Base-by-base conservation (phyloP, 2,797 vertebrate species). In the Carduelis carduelis region DNA sequence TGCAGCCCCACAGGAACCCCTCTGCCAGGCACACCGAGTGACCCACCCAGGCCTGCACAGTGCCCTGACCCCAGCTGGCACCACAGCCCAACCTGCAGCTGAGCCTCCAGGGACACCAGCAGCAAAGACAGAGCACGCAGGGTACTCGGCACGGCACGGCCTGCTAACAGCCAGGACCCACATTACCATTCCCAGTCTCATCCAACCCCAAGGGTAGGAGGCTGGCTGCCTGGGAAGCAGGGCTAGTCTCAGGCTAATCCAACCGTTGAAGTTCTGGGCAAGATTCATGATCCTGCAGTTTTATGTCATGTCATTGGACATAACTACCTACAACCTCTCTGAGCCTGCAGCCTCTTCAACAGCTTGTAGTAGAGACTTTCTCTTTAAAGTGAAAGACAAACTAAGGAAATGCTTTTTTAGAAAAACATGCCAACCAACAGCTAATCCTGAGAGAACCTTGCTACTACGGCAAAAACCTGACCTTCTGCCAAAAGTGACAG, bases 141-240 rank as follows among this genome's bases (percentile, higher is more conserved):
- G 30, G 35, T 6, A 7, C 56, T 10, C 12, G 0, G 65, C 47
- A 5, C 1, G 0, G 35, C 41, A 4, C 8, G 2, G 47, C 57
- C 13, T 6, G 22, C 65, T 3, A 14, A 5, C 35, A 14, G 59
- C 41, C 68, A 52, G 35, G 2, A 32, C 0, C 64, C 60, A 56
- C 30, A 0, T 3, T 2, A 22, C 69, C 43, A 3, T 2, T 27
- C 8, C 91, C 91, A 55, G 66, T 0, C 44, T 34, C 71, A 8
- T 6, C n/a, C 60, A n/a, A 0, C 12, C 16, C 6, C 44, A 8
- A 5, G 1, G 5, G 64, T 37, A 21, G 69, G 12, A 39, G 50
- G 46, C 8, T 32, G 34, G 35, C 35, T 4, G 41, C 66, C 69
- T 22, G 37, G 20, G 8, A 46, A 71, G 57, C 41, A 71, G 37